Evolutionary conservation across 2,888 invertebrate genomes (phyloP).

Genomic region (Tridacna gigas): DNA sequence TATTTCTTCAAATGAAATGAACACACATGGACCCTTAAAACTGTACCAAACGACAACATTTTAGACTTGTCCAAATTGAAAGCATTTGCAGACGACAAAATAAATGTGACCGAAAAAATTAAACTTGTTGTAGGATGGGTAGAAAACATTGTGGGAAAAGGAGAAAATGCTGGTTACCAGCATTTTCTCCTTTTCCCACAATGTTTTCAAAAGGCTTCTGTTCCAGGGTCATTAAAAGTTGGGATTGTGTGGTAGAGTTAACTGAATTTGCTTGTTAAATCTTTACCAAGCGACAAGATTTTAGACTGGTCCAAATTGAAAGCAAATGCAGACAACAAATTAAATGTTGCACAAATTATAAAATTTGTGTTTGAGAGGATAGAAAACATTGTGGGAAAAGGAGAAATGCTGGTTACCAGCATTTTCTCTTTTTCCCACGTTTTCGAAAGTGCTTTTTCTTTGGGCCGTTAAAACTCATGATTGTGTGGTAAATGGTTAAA

Average conservation of each 20-base stretch:
- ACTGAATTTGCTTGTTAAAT: not conserved
- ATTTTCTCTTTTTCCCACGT: too few species aligned
- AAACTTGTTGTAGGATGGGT: too few species aligned
- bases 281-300: not conserved
- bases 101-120: too few species aligned
- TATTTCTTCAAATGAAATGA: too few species aligned
- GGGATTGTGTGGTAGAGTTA: not conserved
- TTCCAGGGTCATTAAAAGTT: not conserved
- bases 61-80: too few species aligned
- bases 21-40: too few species aligned
- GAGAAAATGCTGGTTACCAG: too few species aligned
- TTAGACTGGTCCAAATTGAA: not conserved
- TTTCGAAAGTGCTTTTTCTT: not conserved
- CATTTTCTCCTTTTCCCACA: not conserved
- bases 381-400: not conserved
- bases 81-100: too few species aligned
- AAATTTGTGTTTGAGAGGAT: not conserved
- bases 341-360: not conserved
- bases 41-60: too few species aligned
- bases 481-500: not conserved
- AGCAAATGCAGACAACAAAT: not conserved
- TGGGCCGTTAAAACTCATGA: not conserved
- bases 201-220: not conserved
- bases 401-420: not conserved
- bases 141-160: too few species aligned